Base-by-base conservation (phyloP, 2,797 vertebrate genomes). In the Aratinga solstitialis region DNA sequence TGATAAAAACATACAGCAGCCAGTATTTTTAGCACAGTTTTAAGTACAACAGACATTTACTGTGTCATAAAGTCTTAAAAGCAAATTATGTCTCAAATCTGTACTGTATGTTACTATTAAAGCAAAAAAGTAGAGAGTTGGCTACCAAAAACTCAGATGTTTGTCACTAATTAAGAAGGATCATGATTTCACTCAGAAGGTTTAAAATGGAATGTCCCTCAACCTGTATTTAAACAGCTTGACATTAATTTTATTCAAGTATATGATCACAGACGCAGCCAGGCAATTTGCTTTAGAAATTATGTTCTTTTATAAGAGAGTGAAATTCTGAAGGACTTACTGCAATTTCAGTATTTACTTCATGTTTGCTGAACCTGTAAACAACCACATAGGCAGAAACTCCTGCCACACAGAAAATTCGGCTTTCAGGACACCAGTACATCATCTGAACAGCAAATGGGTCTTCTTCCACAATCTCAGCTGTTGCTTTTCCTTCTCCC, bases 401-500 rank as follows among this genome's bases (percentile, higher is more conserved):
- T 96, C 99, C 99, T 16, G 99, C 99, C 73, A 99, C 99, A 95
- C 99, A 99, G 96, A 99, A 99, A 97, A 99, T 97, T 74, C 99
- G 98, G 95, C 99, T 99, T 82, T 99, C 98, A 29, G 99, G 99
- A 91, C 99, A 99, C 99, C 99, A 99, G 95, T 98, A 98, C 97
- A 99, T 98, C 99, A 99, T 99, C 94, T 99, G 99, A 91, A 99
- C 93, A 12, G 99, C 99, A 87, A 98, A 99, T 21, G 99, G 99
- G 94, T 99, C 99, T 90, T 99, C 99, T 86, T 99, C 99, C 69
- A 98, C 98, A 92, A 99, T 96, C 77, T 99, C 99, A 8, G 98
- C 98, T 11, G 98, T 97, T 54, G 98, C 97, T 85, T 98, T 99
- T 72, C 98, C 97, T 85, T 98, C 99, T 34, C 97, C 98, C 7